Base-by-base conservation (phyloP, 2,888 invertebrate genomes). In the Hydropsyche betteni region DNA sequence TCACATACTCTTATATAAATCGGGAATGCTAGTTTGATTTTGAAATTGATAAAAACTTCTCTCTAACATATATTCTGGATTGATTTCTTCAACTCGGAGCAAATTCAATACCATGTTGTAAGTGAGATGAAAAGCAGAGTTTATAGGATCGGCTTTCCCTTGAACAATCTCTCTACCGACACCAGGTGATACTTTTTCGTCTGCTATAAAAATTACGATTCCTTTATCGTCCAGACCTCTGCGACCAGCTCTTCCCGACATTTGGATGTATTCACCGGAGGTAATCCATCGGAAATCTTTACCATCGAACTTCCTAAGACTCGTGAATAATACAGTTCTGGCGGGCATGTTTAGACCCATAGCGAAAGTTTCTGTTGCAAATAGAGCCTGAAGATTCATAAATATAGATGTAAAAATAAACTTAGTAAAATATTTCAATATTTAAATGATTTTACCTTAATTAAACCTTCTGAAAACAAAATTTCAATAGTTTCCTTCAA, bases 271-370 rank as follows among this genome's bases (percentile, higher is more conserved):
- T 86, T 99, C 99, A 6, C 99, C 99, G 0, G 98, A 98, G 0
- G 97, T 93, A 76, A 97, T 89, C 92, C 94, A 98, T 85, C 99
- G 88, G 82, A 95, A 95, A 82, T 96, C 94, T 83, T 93, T 95
- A 16, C 99, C 99, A 84, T 99, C 99, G 85, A 95, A 99, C 85
- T 99, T 99, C 76, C 96, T 90, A 53, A 95, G 94, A 64, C 92
- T 94, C 0, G 99, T 98, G 82, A 99, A 99, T 0, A 99, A 88
- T 0, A 99, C 99, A 0, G 99, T 99, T 81, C 99, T 92, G 0
- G 99, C 99, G 4, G 99, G 99, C 99, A 99, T 99, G 87, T 99
- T 99, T 7, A 99, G 87, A 0, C 99, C 99, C 99, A 99, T 99
- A 16, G 99, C 97, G 87, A 99, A 99, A 0, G 99, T 99, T 88